Evolutionary conservation across 1,140 invertebrate genomes (phyloP).

Genomic region (Danaus melanippus): DNA sequence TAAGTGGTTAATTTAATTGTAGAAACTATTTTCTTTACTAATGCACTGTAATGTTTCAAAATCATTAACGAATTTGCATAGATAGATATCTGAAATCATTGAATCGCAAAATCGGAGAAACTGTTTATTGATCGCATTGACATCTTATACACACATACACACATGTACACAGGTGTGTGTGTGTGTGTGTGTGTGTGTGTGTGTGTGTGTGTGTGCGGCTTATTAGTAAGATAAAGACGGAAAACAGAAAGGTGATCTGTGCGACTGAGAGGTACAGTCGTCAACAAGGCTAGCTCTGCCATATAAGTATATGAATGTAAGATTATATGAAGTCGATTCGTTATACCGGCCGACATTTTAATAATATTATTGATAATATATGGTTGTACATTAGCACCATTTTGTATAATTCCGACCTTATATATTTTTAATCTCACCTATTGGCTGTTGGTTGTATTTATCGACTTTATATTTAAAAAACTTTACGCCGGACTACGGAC

Average conservation of each 20-base stretch:
- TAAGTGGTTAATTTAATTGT: no score
- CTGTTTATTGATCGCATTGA: slow-evolving; percentile 69
- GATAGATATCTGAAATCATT: slow-evolving; percentile 65
- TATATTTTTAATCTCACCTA: slow-evolving; percentile 4
- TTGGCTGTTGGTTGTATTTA: not conserved
- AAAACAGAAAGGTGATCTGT: slow-evolving; percentile 34
- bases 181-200: slow-evolving; percentile 11
- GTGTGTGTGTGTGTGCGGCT: slow-evolving; percentile 38
- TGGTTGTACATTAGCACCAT: slow-evolving; percentile 8
- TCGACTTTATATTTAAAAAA: slow-evolving; percentile 2
- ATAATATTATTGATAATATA: slow-evolving; percentile 52
- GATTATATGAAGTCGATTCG: slow-evolving; percentile 67
- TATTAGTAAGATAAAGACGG: slow-evolving; percentile 63
- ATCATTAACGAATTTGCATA: slow-evolving; percentile 64
- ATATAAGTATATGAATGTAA: slow-evolving; percentile 64
- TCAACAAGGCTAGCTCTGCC: slow-evolving; percentile 65
- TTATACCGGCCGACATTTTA: slow-evolving; percentile 62
- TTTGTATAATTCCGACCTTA: slow-evolving; percentile 8
- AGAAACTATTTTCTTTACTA: no score
- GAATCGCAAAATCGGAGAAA: slow-evolving; percentile 69
- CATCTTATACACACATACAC: slow-evolving; percentile 37
- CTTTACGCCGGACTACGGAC: not conserved
- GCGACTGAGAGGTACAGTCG: slow-evolving; percentile 51
- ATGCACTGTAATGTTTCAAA: slow-evolving; percentile 55
- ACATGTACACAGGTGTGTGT: slow-evolving; percentile 11